Evolutionary conservation across 1,140 invertebrate species (phyloP).

Genomic region (Calycopis cecrops): DNA sequence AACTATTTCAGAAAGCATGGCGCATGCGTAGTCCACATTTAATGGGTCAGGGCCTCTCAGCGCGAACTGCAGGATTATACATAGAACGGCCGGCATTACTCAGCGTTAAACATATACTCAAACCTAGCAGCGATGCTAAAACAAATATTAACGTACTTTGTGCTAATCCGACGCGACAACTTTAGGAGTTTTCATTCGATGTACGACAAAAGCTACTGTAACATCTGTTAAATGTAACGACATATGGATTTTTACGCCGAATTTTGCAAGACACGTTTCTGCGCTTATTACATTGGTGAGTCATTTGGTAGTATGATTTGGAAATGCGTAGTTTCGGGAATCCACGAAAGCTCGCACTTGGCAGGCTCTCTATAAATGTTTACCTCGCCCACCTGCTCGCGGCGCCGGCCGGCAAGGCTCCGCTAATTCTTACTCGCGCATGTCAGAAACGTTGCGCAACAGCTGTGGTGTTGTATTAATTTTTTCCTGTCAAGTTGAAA

Average conservation of each 20-base stretch:
- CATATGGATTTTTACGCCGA: constrained; percentile 2
- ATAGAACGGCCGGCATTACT: constrained; percentile 47
- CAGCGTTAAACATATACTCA: constrained; percentile 26
- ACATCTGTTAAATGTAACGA: not conserved
- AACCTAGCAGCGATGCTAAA: constrained; percentile 26
- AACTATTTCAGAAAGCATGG: constrained; percentile 44
- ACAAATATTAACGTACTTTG: constrained; percentile 11
- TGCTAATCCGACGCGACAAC: not conserved
- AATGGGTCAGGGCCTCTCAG: constrained; percentile 63
- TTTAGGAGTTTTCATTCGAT: not conserved
- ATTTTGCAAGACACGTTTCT: not conserved
- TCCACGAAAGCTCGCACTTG: constrained; percentile 23
- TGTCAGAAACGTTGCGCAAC: constrained; percentile 39
- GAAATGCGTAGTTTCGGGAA: constrained; percentile 21
- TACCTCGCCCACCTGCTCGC: constrained; percentile 38
- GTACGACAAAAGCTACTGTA: not conserved
- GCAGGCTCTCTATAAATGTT: constrained; percentile 40
- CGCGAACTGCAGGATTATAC: constrained; percentile 57
- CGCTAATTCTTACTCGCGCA: constrained; percentile 27
- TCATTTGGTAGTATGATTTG: constrained; percentile 30
- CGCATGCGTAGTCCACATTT: constrained; percentile 59
- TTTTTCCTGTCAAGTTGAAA: constrained; percentile 33
- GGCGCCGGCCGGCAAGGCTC: constrained; percentile 42
- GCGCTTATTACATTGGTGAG: constrained; percentile 32
- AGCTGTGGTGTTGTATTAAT: constrained; percentile 22